Conservation (phyloP, 2,888 invertebrate species). For the Aelia acuminata region DNA sequence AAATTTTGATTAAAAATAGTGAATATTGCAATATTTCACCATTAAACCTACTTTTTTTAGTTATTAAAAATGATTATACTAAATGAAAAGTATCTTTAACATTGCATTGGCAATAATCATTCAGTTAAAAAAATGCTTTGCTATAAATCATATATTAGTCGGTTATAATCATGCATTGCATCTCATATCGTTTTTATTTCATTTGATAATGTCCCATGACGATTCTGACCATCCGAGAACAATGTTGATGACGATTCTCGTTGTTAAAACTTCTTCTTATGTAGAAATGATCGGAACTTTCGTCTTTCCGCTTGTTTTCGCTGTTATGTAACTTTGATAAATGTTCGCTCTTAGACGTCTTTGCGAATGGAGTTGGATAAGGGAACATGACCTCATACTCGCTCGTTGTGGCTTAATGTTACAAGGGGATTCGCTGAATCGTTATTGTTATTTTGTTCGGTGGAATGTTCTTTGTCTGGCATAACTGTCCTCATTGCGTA, state of each 20-base stretch:
- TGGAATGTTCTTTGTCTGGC: constrained; percentile 7
- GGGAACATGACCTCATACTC: not conserved
- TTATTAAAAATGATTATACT: too few relatives aligned
- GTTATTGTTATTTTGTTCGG: not conserved
- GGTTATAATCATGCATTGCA: too few relatives aligned
- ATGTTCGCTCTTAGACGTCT: not conserved
- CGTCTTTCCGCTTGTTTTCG: not conserved
- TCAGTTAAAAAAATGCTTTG: too few relatives aligned
- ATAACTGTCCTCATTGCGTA: not conserved
- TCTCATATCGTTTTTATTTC: too few relatives aligned
- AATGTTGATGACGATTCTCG: not conserved
- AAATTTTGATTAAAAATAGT: too few relatives aligned
- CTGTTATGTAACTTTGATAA: not conserved
- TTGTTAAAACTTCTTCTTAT: not conserved
- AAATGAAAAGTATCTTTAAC: too few relatives aligned
- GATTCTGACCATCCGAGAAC: not conserved
- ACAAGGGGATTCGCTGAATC: not conserved
- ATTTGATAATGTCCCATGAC: not conserved
- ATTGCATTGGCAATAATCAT: too few relatives aligned
- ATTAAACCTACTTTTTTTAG: too few relatives aligned
- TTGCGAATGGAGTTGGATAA: not conserved
- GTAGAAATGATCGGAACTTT: not conserved
- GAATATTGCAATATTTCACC: too few relatives aligned
- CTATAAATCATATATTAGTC: too few relatives aligned
- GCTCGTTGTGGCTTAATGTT: not conserved